phyloP scores from a whole-genome alignment of 1,140 invertebrate species.

The Halictus rubicundus region DNA sequence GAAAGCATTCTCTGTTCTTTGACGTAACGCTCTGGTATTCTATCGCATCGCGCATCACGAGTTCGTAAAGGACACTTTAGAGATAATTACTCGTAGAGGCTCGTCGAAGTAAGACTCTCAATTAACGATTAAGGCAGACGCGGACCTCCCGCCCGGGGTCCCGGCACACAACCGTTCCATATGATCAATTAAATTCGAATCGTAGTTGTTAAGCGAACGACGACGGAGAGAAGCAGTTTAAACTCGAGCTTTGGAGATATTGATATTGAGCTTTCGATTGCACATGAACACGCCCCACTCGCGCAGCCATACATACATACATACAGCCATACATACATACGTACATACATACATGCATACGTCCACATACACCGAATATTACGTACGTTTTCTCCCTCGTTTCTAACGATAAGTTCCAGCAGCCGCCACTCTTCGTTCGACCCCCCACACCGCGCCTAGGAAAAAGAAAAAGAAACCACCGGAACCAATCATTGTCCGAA shows the following conservation, averaged over 20 bases:
- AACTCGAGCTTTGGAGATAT: slow-evolving; percentile 32
- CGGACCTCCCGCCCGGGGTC: slow-evolving; percentile 13
- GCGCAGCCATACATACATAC: no score
- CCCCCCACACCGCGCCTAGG: background rate
- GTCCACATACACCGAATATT: slow-evolving; percentile 8
- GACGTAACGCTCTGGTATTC: slow-evolving; percentile 35
- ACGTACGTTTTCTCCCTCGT: slow-evolving; percentile 19
- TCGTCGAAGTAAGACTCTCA: slow-evolving; percentile 40
- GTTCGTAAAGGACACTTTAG: slow-evolving; percentile 33
- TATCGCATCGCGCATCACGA: slow-evolving; percentile 37
- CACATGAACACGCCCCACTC: no score
- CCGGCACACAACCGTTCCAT: slow-evolving; percentile 67
- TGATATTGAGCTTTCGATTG: slow-evolving; percentile 29
- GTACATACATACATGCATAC: no score
- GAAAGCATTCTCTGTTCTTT: slow-evolving; percentile 28
- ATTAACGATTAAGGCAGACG: slow-evolving; percentile 44
- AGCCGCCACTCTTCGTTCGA: slow-evolving; percentile 29
- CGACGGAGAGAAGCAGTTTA: slow-evolving; percentile 23
- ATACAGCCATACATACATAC: no score
- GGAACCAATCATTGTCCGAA: slow-evolving; percentile 59
- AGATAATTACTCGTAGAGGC: slow-evolving; percentile 41
- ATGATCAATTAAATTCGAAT: slow-evolving; percentile 69
- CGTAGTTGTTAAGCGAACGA: slow-evolving; percentile 59
- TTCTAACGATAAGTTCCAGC: slow-evolving; percentile 11
- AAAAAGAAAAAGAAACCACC: slow-evolving; percentile 41